These are phyloP conservation scores for Xerus inauris DNA, from an alignment of 2,113 vertebrate species.

Conservation along the genomic window DNA sequence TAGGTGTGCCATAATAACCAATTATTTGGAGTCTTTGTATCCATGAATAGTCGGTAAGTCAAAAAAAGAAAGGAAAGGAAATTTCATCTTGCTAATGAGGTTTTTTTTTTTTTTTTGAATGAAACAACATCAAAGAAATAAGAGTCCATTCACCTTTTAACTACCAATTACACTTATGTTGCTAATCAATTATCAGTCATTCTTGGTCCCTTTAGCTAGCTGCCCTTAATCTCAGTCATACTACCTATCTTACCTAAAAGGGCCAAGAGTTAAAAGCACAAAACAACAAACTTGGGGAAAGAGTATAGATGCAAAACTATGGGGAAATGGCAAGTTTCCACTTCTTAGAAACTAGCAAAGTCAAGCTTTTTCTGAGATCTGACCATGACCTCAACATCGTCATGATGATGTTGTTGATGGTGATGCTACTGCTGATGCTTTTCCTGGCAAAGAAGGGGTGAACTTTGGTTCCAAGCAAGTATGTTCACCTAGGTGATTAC, in stretches of 20 bases:
- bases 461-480: constrained; percentile 55
- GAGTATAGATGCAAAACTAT: not conserved
- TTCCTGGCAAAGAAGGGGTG: not conserved
- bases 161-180: not conserved
- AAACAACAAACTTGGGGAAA: not conserved
- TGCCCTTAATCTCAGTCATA: not conserved
- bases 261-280: not conserved
- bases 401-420: not conserved
- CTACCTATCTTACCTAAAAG: not conserved
- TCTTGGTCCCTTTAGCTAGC: not conserved
- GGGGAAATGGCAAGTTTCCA: not conserved
- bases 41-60: not conserved
- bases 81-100: constrained; percentile 38
- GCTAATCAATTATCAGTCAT: constrained; percentile 30
- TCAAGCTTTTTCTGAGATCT: constrained; percentile 10
- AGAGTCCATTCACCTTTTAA: not conserved
- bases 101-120: not conserved
- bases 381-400: not conserved
- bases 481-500: constrained; percentile 41
- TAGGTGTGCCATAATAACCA: not conserved
- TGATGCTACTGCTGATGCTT: not conserved
- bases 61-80: not conserved
- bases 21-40: not conserved
- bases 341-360: not conserved
- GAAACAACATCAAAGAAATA: constrained; percentile 47